Conservation (phyloP, 2,113 vertebrate genomes). For the Thermophis baileyi region DNA sequence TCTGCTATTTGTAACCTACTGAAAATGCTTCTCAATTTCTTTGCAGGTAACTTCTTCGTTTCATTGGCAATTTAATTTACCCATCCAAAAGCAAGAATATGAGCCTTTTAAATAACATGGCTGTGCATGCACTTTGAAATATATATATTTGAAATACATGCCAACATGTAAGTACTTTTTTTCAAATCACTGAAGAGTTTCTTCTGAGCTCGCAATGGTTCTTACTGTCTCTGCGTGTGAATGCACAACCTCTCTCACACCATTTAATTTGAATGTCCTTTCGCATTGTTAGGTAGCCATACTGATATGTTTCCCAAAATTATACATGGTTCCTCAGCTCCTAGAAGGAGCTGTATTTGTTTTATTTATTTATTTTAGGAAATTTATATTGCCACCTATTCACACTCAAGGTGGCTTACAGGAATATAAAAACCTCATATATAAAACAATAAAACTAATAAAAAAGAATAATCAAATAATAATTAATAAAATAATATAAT, state of each 20-base stretch:
- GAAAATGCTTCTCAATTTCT: not conserved
- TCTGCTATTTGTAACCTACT: not conserved
- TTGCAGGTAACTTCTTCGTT: not conserved
- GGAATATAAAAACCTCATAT: no score
- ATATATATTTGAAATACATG: not conserved
- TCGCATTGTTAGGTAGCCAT: not conserved
- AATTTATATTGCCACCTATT: no score
- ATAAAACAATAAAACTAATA: no score
- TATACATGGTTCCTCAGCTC: not conserved
- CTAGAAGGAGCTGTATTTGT: no score
- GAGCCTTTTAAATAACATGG: not conserved
- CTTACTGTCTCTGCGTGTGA: not conserved
- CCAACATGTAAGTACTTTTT: not conserved
- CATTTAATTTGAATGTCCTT: not conserved
- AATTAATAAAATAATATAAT: no score
- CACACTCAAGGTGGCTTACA: no score
- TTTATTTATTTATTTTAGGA: no score
- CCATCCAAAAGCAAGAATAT: not conserved
- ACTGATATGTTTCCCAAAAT: not conserved
- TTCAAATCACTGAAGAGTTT: not conserved
- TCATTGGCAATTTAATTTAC: not conserved
- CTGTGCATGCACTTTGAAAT: not conserved
- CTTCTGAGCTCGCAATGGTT: not conserved
- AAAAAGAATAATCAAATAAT: no score
- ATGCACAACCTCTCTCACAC: not conserved